Base-by-base conservation (phyloP, 2,888 invertebrate species). In the Troilus luridus region DNA sequence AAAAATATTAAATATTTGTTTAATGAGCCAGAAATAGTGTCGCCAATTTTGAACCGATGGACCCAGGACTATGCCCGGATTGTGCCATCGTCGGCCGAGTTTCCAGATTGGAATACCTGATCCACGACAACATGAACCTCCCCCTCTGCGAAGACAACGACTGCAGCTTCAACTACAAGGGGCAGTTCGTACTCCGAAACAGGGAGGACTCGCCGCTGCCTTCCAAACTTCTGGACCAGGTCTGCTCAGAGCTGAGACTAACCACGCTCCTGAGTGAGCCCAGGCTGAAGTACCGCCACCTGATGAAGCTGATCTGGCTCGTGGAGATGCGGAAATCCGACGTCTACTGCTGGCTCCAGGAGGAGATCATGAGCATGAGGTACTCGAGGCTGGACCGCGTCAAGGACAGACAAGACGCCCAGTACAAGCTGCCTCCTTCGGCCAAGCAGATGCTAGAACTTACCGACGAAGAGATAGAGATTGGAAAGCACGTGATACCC, bases 81-180 rank as follows among this genome's bases (percentile, higher is more conserved):
- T 81, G 81, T 81, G 81, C 81, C 11, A 9, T 0, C 9, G 54
- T 21, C 21, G 81, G 54, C 41, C n/a, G 21, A 56, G 81, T 54
- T 56, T 81, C 81, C 21, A 81, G 54, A 9, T 56, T 81, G 19
- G 81, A 81, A 27, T 81, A 81, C 54, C 11, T 81, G 81, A 41
- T 81, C 54, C 81, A 81, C 24, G 81, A 81, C 81, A 19, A 8
- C 54, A 56, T 81, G 81, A 81, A 81, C 81, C 81, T 81, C 21
- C 19, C 54, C 54, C 81, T 81, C 54, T 81, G 81, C 21, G 81
- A 81, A 81, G 81, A 81, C 9, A 81, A 54, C 54, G 81, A 81
- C 21, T 81, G 81, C 19, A 21, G 21, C 81, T 81, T 54, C 81
- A 81, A 81, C 54, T 81, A 81, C 54, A 81, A 54, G 81, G 81